Evolutionary conservation across 2,113 vertebrate genomes (phyloP).

Genomic region (Coreoperca whiteheadi): DNA sequence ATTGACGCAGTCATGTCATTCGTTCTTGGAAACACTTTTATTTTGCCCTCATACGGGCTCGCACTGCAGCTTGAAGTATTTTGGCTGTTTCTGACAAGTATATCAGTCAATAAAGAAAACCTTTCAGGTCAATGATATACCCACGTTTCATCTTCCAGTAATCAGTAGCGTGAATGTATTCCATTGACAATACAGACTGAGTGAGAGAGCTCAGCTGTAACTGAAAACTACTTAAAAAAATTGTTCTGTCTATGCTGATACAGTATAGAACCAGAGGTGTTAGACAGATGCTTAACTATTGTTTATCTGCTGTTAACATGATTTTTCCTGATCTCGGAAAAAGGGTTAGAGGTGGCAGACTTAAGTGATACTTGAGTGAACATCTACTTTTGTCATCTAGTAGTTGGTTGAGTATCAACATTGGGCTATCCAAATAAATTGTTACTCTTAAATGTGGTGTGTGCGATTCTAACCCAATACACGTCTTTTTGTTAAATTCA

Average conservation of each 20-base stretch:
- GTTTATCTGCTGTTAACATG: constrained; percentile 13
- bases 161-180: not conserved
- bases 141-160: constrained; percentile 4
- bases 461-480: too few species aligned
- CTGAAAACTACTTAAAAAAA: not conserved
- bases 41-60: not conserved
- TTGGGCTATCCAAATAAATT: not conserved
- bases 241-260: not conserved
- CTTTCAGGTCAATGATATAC: not conserved
- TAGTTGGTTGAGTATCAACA: constrained; percentile 1
- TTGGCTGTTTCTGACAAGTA: not conserved
- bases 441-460: too few species aligned
- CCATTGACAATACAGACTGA: not conserved
- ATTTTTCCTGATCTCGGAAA: not conserved
- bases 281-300: constrained; percentile 30
- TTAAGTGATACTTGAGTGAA: constrained; percentile 3
- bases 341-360: not conserved
- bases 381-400: not conserved
- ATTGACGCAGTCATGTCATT: not conserved
- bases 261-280: constrained; percentile 17
- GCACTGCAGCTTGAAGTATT: not conserved
- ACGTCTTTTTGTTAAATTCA: too few species aligned
- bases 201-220: constrained; percentile 9
- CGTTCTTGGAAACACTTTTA: not conserved
- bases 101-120: constrained; percentile 5